These are phyloP conservation scores for Haliclona indistincta DNA, from an alignment of 37 sponge, comb jelly and placozoan species.

Conservation along the genomic window DNA sequence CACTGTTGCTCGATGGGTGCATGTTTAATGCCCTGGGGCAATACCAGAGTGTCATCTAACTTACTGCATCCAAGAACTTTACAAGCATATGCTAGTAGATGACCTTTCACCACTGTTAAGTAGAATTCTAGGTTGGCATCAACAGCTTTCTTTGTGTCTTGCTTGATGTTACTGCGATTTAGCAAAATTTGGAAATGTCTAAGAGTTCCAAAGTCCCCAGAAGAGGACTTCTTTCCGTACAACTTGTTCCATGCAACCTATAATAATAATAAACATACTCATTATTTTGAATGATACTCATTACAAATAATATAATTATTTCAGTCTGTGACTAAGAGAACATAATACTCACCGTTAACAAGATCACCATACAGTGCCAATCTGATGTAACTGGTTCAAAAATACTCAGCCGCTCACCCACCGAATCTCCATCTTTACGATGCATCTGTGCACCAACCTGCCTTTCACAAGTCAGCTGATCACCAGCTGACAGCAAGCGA, in stretches of 20 bases:
- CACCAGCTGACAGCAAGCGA: conserved; percentile 27
- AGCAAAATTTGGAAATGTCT: conserved; percentile 16
- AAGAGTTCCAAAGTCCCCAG: conserved; percentile 38
- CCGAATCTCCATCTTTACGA: conserved; percentile 17
- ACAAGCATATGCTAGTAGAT: conserved; percentile 14
- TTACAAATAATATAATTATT: too few relatives aligned
- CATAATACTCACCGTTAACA: conserved; percentile 10
- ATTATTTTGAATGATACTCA: background rate
- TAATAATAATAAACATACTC: background rate
- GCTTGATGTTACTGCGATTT: background rate
- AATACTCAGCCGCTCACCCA: conserved; percentile 9
- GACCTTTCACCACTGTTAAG: conserved; percentile 27
- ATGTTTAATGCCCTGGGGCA: too few relatives aligned
- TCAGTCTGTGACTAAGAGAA: too few relatives aligned
- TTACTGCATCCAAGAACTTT: background rate
- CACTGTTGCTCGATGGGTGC: background rate
- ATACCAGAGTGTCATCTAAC: background rate
- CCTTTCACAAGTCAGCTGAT: conserved; percentile 52
- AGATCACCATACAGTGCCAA: conserved; percentile 31
- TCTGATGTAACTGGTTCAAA: conserved; percentile 29
- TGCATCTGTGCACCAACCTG: too few relatives aligned
- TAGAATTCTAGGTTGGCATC: conserved; percentile 34
- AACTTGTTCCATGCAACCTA: conserved; percentile 34
- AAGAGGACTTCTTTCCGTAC: background rate
- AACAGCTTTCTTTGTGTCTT: conserved; percentile 37